Evolutionary conservation across 2,888 invertebrate genomes (phyloP).

Genomic region (Petrophora chlorosata): DNA sequence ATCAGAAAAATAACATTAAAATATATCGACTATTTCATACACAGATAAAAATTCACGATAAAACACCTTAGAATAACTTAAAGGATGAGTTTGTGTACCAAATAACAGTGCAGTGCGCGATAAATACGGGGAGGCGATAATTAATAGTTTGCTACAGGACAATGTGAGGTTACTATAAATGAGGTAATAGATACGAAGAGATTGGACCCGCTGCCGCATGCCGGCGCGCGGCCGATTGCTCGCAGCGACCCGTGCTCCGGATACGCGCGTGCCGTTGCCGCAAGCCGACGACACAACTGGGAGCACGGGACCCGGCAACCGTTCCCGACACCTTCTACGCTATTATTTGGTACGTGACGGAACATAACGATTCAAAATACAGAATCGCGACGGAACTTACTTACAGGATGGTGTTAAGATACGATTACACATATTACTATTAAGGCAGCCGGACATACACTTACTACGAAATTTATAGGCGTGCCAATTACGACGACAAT

Average conservation of each 20-base stretch:
- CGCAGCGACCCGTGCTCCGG: not conserved
- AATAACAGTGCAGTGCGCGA: constrained; percentile 79
- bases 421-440: constrained; percentile 57
- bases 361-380: constrained; percentile 35
- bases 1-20: constrained; percentile 82
- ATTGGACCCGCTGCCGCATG: constrained; percentile 48
- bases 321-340: constrained; percentile 51
- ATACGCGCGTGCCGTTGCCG: not conserved
- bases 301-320: constrained; percentile 10
- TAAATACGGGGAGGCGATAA: constrained; percentile 73
- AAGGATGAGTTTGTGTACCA: constrained; percentile 71
- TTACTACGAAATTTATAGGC: constrained; percentile 61
- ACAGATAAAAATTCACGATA: constrained; percentile 73
- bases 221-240: constrained; percentile 10
- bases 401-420: constrained; percentile 62
- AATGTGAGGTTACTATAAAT: constrained; percentile 72
- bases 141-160: constrained; percentile 49
- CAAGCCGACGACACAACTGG: not conserved
- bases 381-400: constrained; percentile 56
- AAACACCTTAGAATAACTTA: constrained; percentile 75
- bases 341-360: constrained; percentile 79
- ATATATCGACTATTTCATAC: constrained; percentile 77
- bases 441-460: constrained; percentile 72
- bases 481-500: constrained; percentile 57
- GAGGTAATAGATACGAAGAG: constrained; percentile 67